Evolutionary conservation across 2,113 vertebrate species (phyloP), one percentile per base, ranked within the genome.

Genomic region (Tretioscincus oriximinensis): DNA sequence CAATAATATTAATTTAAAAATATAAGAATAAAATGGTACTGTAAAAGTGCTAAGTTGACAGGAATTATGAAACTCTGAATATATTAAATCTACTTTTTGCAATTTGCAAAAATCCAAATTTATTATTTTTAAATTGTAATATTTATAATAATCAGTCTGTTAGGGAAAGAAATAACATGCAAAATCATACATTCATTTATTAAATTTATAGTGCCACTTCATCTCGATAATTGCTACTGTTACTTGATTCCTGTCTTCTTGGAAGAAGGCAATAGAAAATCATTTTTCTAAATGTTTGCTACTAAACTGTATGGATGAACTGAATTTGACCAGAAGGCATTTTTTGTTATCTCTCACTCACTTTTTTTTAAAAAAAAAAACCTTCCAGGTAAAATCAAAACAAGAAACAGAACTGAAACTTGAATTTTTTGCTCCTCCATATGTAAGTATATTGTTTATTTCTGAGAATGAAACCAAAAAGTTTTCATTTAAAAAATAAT

Each of bases 321-420:
- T 58, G 14, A 58, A 58, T 58, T 58, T 58, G 14, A 58, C 54
- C 18, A 18, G 54, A 58, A 18, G 16, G 54, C 16, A 58, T 58
- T 18, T 58, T 58, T 18, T 58, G 54, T 58, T 58, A 18, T 58
- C 54, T 41, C 35, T 41, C 35, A 5, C 12, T 58, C 14, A 18
- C 18, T 16, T 18, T 58, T 58, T 16, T n/a, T n/a, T n/a, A n/a
- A n/a, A n/a, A n/a, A n/a, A 20, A 58, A 58, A 58, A 58, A 58
- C 72, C 89, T 24, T 89, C 93, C 73, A 99, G 97, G 97, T 98
- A 65, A 97, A 96, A 88, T 81, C 93, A 93, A 97, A 95, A 81
- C 97, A 99, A 92, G 98, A 99, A 93, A 89, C 87, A 81, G 96
- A 98, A 77, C 89, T 98, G 85, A 96, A 97, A 94, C 95, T 97